Percentiles rank a stretch among this genome's conserved stretches.
Conservation (phyloP, 2,888 invertebrate genomes). For the Scaptomyza tumidula region DNA sequence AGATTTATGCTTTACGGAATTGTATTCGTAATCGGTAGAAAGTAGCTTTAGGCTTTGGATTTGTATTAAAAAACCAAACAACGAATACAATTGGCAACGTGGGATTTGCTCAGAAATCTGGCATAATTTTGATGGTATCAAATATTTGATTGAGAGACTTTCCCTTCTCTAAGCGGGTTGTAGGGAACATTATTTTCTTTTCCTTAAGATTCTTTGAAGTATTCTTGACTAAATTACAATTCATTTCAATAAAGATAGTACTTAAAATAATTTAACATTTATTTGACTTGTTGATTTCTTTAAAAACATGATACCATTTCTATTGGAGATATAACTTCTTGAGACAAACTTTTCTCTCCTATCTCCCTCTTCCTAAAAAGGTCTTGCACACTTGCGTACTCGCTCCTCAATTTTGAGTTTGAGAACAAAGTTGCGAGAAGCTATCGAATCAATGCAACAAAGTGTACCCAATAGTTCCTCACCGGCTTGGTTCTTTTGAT, state of each 20-base stretch:
- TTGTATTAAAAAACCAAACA: slow-evolving; percentile 42
- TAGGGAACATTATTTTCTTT: too few relatives aligned
- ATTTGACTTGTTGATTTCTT: too few relatives aligned
- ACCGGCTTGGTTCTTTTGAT: slow-evolving; percentile 56
- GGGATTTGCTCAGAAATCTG: slow-evolving; percentile 61
- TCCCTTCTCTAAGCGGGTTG: too few relatives aligned
- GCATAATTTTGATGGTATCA: too few relatives aligned
- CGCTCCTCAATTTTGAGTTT: slow-evolving; percentile 37
- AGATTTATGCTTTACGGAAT: slow-evolving; percentile 57
- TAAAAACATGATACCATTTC: too few relatives aligned
- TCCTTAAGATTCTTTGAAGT: too few relatives aligned
- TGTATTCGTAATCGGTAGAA: not conserved
- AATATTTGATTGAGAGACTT: slow-evolving; percentile 10
- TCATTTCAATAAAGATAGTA: too few relatives aligned
- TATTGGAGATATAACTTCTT: too few relatives aligned
- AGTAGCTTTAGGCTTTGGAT: slow-evolving; percentile 20
- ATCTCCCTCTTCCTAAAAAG: accelerated
- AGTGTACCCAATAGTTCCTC: slow-evolving; percentile 28
- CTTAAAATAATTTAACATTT: not conserved
- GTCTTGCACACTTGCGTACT: slow-evolving; percentile 38
- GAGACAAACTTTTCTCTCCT: too few relatives aligned
- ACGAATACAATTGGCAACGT: slow-evolving; percentile 56
- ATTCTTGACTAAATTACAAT: too few relatives aligned
- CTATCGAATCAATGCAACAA: slow-evolving; percentile 53
- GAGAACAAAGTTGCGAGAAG: slow-evolving; percentile 20